Evolutionary conservation across 2,113 vertebrate species (phyloP).

Genomic region (Oryzias javanicus): DNA sequence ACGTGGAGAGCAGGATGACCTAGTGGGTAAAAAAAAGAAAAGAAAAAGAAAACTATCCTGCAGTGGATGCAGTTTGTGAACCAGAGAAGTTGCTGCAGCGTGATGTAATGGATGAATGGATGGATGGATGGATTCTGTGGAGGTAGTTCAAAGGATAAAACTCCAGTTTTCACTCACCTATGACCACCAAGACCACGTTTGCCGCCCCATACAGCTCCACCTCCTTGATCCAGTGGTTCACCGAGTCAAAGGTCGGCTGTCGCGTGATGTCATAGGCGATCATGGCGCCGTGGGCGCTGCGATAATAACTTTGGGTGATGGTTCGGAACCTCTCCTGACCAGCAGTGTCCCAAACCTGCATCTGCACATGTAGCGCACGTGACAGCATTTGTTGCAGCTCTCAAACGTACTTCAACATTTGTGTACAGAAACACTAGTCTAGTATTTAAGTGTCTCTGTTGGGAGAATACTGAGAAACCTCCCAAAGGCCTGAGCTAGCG

Average conservation of each 20-base stretch:
- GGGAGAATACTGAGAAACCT: conserved; percentile 10
- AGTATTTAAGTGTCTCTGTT: conserved; percentile 7
- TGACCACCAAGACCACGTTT: conserved; percentile 88
- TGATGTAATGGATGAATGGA: no score
- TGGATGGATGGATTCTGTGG: no score
- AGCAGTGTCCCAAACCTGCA: conserved; percentile 98
- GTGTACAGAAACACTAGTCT: neutral
- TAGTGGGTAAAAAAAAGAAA: no score
- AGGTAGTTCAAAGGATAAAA: no score
- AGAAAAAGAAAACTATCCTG: no score
- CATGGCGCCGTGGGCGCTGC: conserved; percentile 93
- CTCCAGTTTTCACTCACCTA: conserved; percentile 77
- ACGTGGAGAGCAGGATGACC: no score
- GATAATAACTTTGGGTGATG: conserved; percentile 98
- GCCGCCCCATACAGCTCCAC: conserved; percentile 89
- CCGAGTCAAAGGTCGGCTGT: conserved; percentile 85
- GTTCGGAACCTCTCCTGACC: conserved; percentile 98
- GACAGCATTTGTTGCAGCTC: neutral
- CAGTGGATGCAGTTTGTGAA: no score
- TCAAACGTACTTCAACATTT: neutral
- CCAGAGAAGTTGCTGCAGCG: no score
- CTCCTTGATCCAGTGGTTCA: conserved; percentile 91
- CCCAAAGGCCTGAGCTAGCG: conserved; percentile 33
- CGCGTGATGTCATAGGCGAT: conserved; percentile 95
- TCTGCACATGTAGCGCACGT: conserved; percentile 67